Evolutionary conservation across 1,140 invertebrate genomes (phyloP), one percentile per base, ranked within the genome.

Genomic region (Amphibalanus amphitrite): DNA sequence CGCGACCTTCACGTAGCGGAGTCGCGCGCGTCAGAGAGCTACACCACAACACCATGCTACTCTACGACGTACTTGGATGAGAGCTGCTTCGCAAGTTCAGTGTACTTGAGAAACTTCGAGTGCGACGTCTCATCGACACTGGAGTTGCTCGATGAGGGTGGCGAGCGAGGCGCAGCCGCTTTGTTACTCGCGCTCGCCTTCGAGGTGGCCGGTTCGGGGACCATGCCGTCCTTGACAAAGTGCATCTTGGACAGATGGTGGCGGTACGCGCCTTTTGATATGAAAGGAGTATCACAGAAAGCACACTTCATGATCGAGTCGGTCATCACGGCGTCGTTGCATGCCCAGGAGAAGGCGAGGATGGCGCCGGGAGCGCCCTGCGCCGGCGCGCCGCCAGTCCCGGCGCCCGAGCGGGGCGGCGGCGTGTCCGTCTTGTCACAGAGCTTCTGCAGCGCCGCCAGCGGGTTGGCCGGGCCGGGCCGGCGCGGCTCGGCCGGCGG

Each of bases 221-320:
- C 86, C 28, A 90, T 88, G 20, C 90, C 90, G 76, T 96, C 93
- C 79, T 96, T 97, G 30, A 96, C 91, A 77, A 97, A 93, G 81
- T 97, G 94, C 88, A 95, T 95, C 79, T 97, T 95, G 70, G 93
- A 95, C 72, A 97, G 81, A 78, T 98, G 95, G 81, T 97, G 94
- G 75, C 95, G 86, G 81, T 97, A 98, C 0, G 94, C 93, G 38
- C 94, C 94, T 81, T 97, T 97, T 1, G 94, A 96, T 71, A 94
- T 92, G 79, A 97, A 97, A 17, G 92, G 91, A 26, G 93, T 94
- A 81, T 96, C 94, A 83, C 95, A 98, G 76, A 95, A 92, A 28
- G 93, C 91, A 82, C 95, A 97, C 79, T 96, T 95, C 87, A 95
- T 93, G 65, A 93, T 89, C 23, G 91, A 90, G 76, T 76, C 78